Conservation (phyloP, 2,888 invertebrate species). For the Baronia brevicornis region DNA sequence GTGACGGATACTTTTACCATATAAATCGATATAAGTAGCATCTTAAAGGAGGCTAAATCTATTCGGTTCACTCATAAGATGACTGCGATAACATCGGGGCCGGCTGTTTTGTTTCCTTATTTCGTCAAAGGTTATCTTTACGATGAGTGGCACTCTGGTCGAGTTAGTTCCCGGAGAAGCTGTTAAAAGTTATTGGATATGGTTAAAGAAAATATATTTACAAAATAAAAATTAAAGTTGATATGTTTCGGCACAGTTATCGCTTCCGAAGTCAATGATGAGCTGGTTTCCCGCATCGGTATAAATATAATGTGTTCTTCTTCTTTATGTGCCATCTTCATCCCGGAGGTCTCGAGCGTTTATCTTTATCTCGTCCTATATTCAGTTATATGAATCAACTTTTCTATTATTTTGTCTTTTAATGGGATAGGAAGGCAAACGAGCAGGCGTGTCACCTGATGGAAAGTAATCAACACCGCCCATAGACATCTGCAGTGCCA, state of each 20-base stretch:
- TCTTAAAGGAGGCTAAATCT: conserved; percentile 24
- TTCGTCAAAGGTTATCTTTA: conserved; percentile 31
- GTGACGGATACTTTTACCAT: conserved; percentile 19
- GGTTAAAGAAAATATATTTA: conserved; percentile 1
- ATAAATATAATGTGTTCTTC: too few species aligned
- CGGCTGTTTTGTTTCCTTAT: conserved; percentile 52
- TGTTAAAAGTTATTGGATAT: conserved; percentile 16
- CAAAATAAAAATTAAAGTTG: background rate
- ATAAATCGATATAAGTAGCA: conserved; percentile 16
- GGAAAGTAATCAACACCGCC: too few species aligned
- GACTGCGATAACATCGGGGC: conserved; percentile 43
- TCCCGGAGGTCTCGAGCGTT: too few species aligned
- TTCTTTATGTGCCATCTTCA: too few species aligned
- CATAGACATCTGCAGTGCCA: too few species aligned
- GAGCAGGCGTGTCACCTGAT: too few species aligned
- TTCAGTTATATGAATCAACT: too few species aligned
- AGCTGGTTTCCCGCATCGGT: background rate
- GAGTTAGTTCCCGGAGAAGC: conserved; percentile 27
- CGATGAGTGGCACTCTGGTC: conserved; percentile 31
- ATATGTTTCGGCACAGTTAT: background rate
- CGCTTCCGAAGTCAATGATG: background rate
- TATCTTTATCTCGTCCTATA: too few species aligned
- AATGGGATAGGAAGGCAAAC: too few species aligned
- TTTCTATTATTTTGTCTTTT: too few species aligned
- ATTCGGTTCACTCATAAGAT: conserved; percentile 27